These are phyloP conservation scores for Scaptodrosophila lebanonensis DNA, from an alignment of 1,140 invertebrate genomes.

Conservation along the genomic window DNA sequence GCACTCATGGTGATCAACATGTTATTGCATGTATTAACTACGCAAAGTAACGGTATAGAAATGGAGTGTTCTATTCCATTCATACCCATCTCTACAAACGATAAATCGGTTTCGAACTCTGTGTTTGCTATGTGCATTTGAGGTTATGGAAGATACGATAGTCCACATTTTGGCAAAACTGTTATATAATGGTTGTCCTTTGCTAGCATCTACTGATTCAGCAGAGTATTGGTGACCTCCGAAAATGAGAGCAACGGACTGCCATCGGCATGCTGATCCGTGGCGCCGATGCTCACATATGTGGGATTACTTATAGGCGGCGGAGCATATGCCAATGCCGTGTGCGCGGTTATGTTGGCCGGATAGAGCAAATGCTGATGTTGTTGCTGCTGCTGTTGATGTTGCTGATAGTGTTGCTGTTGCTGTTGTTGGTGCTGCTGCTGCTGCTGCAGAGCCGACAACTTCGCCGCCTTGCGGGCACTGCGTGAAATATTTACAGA, in stretches of 20 bases:
- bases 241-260: slow-evolving; percentile 90
- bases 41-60: too few species aligned
- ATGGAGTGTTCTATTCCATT: too few species aligned
- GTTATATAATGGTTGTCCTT: slow-evolving; percentile 49
- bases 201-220: slow-evolving; percentile 80
- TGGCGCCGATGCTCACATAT: slow-evolving; percentile 24
- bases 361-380: slow-evolving; percentile 79
- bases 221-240: slow-evolving; percentile 88
- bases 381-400: slow-evolving; percentile 59
- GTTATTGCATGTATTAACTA: too few species aligned
- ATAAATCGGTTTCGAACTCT: background rate
- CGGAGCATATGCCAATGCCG: slow-evolving; percentile 66
- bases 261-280: slow-evolving; percentile 82
- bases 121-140: slow-evolving; percentile 22
- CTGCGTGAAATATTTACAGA: slow-evolving; percentile 5
- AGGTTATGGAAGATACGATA: slow-evolving; percentile 76
- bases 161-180: slow-evolving; percentile 77
- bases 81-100: too few species aligned
- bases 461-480: slow-evolving; percentile 44
- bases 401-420: slow-evolving; percentile 39
- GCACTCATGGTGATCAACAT: too few species aligned
- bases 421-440: slow-evolving; percentile 42
- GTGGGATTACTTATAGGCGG: slow-evolving; percentile 30
- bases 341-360: slow-evolving; percentile 78
- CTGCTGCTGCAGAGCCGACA: slow-evolving; percentile 45